A percentile compares a stretch with the other conserved stretches of the same genome.
phyloP scores from a whole-genome alignment of 30 jellyfish, hydroid and myxozoan species.

The Cassiopea xamachana region DNA sequence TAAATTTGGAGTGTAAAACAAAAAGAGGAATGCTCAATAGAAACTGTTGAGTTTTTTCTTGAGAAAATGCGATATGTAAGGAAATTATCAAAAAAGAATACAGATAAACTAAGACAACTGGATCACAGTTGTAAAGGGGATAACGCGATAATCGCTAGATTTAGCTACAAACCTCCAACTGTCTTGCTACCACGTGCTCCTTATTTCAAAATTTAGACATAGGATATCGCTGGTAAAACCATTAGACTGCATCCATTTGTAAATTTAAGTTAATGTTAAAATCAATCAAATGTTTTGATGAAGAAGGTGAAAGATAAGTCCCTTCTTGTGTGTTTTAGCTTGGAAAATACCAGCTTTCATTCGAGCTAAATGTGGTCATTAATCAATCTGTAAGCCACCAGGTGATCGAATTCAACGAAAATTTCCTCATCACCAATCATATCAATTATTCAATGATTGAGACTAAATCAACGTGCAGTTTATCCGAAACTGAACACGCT shows the following conservation, averaged over 20 bases:
- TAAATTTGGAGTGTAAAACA: too few relatives aligned
- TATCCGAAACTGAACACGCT: constrained; percentile 61
- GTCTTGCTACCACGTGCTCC: background rate
- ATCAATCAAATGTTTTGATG: background rate
- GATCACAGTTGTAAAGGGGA: background rate
- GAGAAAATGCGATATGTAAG: too few relatives aligned
- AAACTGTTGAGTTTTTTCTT: too few relatives aligned
- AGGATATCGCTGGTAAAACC: background rate
- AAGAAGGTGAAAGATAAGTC: background rate
- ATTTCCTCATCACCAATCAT: constrained; percentile 75
- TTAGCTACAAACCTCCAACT: background rate
- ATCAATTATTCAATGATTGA: constrained; percentile 71
- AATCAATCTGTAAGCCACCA: constrained; percentile 81
- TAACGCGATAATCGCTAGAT: background rate
- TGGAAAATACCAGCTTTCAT: constrained; percentile 75
- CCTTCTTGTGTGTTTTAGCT: constrained; percentile 7
- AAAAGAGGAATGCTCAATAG: too few relatives aligned
- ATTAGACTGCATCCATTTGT: background rate
- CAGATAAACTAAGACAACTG: background rate
- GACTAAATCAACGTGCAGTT: constrained; percentile 74
- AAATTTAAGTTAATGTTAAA: background rate
- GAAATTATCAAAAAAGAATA: too few relatives aligned
- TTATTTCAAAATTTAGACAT: background rate
- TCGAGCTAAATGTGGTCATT: constrained; percentile 81
- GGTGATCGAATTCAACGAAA: constrained; percentile 75